phyloP scores from a whole-genome alignment of 37 sponge, comb jelly and placozoan species.

The Halisarca cf. caerulea region DNA sequence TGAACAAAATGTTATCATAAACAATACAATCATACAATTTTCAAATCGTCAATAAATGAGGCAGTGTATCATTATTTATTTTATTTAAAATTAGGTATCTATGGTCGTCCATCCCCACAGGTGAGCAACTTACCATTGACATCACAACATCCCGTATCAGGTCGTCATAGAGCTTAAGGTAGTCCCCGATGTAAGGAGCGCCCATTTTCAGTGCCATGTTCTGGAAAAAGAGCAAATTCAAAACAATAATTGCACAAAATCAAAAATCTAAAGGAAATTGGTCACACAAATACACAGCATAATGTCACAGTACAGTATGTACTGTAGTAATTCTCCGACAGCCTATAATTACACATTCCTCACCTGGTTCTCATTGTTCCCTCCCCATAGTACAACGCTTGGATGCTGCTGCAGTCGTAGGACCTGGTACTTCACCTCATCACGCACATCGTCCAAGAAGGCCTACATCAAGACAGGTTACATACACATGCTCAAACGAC shows the following conservation, averaged over 20 bases:
- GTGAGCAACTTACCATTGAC: slow-evolving; percentile 78
- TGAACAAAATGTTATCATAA: too few relatives aligned
- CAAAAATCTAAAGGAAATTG: too few relatives aligned
- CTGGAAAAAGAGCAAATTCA: not conserved
- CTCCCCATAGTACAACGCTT: slow-evolving; percentile 92
- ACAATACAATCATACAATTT: too few relatives aligned
- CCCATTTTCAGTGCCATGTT: slow-evolving; percentile 17
- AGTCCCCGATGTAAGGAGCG: slow-evolving; percentile 69
- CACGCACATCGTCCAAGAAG: slow-evolving; percentile 79
- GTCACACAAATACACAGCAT: too few relatives aligned
- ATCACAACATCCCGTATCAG: slow-evolving; percentile 64
- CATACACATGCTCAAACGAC: too few relatives aligned
- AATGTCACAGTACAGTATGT: too few relatives aligned
- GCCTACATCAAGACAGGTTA: slow-evolving; percentile 52
- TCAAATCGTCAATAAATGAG: too few relatives aligned
- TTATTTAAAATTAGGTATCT: too few relatives aligned
- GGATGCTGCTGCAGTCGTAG: slow-evolving; percentile 81
- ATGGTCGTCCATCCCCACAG: too few relatives aligned
- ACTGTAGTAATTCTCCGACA: too few relatives aligned
- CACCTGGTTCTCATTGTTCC: slow-evolving; percentile 98
- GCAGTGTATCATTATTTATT: too few relatives aligned
- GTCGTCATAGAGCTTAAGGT: slow-evolving; percentile 79
- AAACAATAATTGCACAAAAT: too few relatives aligned
- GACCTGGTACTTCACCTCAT: slow-evolving; percentile 75
- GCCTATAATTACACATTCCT: not conserved